Percentiles rank a stretch among this genome's conserved stretches.
phyloP scores from a whole-genome alignment of 2,797 vertebrate genomes.

The Spinus pinus region DNA sequence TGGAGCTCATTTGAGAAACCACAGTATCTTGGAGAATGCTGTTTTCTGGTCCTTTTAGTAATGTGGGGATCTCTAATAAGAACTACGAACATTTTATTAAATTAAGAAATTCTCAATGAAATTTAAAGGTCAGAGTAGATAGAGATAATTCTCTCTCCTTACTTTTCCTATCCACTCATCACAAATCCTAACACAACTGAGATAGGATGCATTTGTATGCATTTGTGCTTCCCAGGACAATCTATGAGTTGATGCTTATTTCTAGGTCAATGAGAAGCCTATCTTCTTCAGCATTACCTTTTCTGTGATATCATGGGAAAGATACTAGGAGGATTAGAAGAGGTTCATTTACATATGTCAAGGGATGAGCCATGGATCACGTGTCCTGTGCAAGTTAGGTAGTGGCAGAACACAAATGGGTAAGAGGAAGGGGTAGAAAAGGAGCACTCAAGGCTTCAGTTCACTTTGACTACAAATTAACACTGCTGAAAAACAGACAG shows the following conservation, averaged over 20 bases:
- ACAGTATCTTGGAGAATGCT: not conserved
- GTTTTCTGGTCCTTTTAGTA: not conserved
- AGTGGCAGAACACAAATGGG: not conserved
- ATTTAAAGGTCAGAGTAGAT: not conserved
- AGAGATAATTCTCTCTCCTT: not conserved
- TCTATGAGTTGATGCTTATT: not conserved
- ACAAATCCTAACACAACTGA: not conserved
- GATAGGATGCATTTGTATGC: fast-evolving
- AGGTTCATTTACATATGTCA: not conserved
- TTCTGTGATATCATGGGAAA: not conserved
- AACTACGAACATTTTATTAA: not conserved
- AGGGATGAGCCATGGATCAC: not conserved
- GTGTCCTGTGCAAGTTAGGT: not conserved
- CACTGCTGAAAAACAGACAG: not conserved
- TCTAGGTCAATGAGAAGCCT: not conserved
- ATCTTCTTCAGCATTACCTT: not conserved
- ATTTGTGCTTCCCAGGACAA: not conserved
- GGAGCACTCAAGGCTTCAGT: not conserved
- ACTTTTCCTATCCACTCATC: not conserved
- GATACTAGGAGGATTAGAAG: not conserved
- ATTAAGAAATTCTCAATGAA: not conserved
- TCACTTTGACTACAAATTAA: not conserved
- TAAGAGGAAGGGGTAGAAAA: not conserved
- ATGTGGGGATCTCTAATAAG: not conserved
- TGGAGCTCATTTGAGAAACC: not conserved